Conservation (phyloP, 2,888 invertebrate species). For the Campoplex nolae region DNA sequence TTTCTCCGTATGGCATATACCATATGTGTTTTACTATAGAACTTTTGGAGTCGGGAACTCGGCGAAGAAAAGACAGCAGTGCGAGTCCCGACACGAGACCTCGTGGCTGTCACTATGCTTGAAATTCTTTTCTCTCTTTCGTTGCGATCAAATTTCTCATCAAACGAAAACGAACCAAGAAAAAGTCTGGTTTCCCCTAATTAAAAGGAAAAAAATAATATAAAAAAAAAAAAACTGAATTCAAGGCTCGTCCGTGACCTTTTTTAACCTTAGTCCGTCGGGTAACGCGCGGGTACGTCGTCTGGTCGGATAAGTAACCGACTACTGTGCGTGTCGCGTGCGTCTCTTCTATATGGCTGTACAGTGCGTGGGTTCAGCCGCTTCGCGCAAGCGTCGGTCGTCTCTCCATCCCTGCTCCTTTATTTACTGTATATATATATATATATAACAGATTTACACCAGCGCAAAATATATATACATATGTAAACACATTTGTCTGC, state of each 20-base stretch:
- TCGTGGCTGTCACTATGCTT: slow-evolving; percentile 61
- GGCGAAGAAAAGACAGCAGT: slow-evolving; percentile 60
- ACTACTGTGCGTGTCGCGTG: slow-evolving; percentile 66
- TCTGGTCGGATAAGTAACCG: slow-evolving; percentile 49
- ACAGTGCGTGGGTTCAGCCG: slow-evolving; percentile 41
- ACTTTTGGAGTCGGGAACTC: slow-evolving; percentile 56
- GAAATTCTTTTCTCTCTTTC: neutral
- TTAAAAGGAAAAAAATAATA: neutral
- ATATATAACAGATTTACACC: neutral
- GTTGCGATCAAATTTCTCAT: neutral
- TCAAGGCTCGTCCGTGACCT: neutral
- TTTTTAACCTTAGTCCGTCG: neutral
- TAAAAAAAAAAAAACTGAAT: no score
- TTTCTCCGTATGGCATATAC: slow-evolving; percentile 40
- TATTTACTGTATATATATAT: slow-evolving; percentile 5
- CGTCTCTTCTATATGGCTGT: slow-evolving; percentile 37
- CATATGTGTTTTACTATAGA: slow-evolving; percentile 49
- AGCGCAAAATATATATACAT: slow-evolving; percentile 2
- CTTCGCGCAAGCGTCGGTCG: slow-evolving; percentile 59
- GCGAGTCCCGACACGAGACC: slow-evolving; percentile 66
- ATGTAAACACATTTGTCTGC: slow-evolving; percentile 36
- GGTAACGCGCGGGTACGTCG: slow-evolving; percentile 1
- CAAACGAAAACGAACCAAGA: neutral
- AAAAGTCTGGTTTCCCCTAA: neutral
- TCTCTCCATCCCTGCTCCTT: slow-evolving; percentile 19